phyloP scores from a whole-genome alignment of 2,888 invertebrate genomes.

The Altica lythri region DNA sequence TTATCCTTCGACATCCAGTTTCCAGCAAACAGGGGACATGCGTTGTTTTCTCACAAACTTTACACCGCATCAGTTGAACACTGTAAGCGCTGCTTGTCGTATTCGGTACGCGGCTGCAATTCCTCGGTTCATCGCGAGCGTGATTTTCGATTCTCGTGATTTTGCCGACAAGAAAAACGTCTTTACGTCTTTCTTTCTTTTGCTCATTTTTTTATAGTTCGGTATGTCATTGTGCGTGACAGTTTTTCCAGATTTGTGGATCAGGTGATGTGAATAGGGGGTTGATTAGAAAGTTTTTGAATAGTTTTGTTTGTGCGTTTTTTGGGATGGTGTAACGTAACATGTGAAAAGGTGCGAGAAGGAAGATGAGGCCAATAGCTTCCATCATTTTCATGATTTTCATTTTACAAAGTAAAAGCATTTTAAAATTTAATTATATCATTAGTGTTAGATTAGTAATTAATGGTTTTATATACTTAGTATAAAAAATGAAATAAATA shows the following conservation, averaged over 20 bases:
- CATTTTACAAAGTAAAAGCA: slow-evolving; percentile 48
- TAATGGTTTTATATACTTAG: too few species aligned
- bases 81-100: slow-evolving; percentile 7
- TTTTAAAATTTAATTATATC: not conserved
- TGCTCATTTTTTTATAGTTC: slow-evolving; percentile 1
- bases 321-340: slow-evolving; percentile 16
- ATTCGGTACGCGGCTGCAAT: not conserved
- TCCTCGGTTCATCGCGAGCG: slow-evolving; percentile 24
- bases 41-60: slow-evolving; percentile 28
- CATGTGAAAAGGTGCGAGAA: slow-evolving; percentile 29
- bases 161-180: not conserved
- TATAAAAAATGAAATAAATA: too few species aligned
- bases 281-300: slow-evolving; percentile 16
- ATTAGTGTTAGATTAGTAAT: not conserved
- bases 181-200: not conserved
- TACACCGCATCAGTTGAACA: slow-evolving; percentile 21
- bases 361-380: slow-evolving; percentile 43
- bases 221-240: slow-evolving; percentile 19
- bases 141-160: not conserved
- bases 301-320: slow-evolving; percentile 14
- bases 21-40: slow-evolving; percentile 18
- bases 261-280: slow-evolving; percentile 20
- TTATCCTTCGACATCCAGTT: not conserved
- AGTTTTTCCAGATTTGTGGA: slow-evolving; percentile 11
- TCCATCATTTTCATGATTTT: slow-evolving; percentile 43